A percentile compares a stretch with the other conserved stretches of the same genome.
Conservation (phyloP, 1,140 invertebrate species). For the Homarus americanus region DNA sequence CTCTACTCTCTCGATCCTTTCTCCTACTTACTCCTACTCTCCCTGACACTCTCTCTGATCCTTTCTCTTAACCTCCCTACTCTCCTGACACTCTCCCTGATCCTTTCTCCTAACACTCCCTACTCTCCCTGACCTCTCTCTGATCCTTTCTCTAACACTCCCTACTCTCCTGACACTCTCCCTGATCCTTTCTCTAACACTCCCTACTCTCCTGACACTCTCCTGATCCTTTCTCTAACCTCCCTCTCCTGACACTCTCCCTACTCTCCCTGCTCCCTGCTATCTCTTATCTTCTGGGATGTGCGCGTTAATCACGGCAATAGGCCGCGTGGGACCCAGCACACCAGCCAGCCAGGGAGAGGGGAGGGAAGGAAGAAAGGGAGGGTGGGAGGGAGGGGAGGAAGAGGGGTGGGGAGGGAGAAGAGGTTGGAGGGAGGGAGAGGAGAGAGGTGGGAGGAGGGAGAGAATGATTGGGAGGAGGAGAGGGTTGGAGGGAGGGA, state of each 20-base stretch:
- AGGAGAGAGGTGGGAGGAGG: not conserved
- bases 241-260: not conserved
- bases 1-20: no score
- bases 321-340: constrained; percentile 28
- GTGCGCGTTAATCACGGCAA: constrained; percentile 39
- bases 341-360: not conserved
- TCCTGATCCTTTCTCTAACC: not conserved
- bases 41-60: no score
- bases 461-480: no score
- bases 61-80: no score
- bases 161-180: not conserved
- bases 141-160: not conserved
- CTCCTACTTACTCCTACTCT: no score
- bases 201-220: not conserved
- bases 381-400: not conserved
- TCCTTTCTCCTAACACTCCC: no score
- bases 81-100: no score
- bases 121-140: no score
- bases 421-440: not conserved
- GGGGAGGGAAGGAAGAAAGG: not conserved
- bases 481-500: no score
- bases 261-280: not conserved
- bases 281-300: constrained; percentile 17
- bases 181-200: not conserved
- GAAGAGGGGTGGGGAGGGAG: not conserved